Evolutionary conservation across 2,888 invertebrate species (phyloP).

Genomic region (Megalurothrips usitatus): DNA sequence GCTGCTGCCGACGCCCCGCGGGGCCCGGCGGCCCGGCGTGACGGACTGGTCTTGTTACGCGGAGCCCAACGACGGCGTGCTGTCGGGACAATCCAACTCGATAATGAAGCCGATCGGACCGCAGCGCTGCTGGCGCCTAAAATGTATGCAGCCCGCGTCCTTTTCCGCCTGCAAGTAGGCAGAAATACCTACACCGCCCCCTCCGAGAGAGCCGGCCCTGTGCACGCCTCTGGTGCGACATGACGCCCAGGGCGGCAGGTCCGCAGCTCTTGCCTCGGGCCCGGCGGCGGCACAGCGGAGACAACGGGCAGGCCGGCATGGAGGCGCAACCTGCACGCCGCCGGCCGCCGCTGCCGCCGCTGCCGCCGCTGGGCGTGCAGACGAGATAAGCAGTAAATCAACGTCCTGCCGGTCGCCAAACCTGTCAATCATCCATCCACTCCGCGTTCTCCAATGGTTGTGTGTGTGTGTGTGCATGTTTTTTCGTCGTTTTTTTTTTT

Average conservation of each 20-base stretch:
- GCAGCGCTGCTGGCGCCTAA: too few species aligned
- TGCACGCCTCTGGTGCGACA: too few species aligned
- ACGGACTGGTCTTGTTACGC: background rate
- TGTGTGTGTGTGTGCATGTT: background rate
- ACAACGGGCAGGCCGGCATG: too few species aligned
- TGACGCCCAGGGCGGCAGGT: too few species aligned
- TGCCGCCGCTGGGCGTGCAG: background rate
- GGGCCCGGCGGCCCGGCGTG: background rate
- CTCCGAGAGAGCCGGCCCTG: too few species aligned
- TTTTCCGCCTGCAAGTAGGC: too few species aligned
- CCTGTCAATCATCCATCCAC: constrained; percentile 11
- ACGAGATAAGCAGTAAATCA: constrained; percentile 17
- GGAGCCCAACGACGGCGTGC: background rate
- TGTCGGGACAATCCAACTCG: background rate
- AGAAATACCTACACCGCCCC: too few species aligned
- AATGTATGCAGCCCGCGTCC: too few species aligned
- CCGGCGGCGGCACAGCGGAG: too few species aligned
- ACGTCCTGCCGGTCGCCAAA: constrained; percentile 12
- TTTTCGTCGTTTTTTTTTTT: background rate
- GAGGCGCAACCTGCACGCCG: too few species aligned
- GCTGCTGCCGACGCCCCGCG: background rate
- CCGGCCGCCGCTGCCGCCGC: background rate
- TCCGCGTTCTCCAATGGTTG: background rate
- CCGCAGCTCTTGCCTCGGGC: too few species aligned
- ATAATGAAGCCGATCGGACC: background rate